Conservation (phyloP, 2,888 invertebrate species). For the Geophilus truncorum region DNA sequence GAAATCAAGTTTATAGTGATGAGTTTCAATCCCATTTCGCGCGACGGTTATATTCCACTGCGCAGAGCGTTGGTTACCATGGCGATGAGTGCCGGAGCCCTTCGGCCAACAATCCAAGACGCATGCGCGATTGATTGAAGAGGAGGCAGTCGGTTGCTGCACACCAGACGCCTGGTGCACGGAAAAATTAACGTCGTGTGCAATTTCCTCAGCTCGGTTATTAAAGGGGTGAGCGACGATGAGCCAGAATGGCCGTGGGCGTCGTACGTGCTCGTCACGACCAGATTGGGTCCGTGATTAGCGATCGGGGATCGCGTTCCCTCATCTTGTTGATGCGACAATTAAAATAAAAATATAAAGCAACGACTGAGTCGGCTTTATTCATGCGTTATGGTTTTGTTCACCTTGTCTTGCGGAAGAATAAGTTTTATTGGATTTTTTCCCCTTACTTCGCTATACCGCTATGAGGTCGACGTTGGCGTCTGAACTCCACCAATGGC, state of each 20-base stretch:
- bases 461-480: constrained; percentile 2
- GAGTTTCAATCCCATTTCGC: constrained; percentile 20
- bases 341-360: neutral
- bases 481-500: constrained; percentile 7
- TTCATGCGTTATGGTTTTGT: neutral
- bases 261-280: neutral
- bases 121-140: constrained; percentile 21
- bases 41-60: neutral
- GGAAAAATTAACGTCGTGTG: constrained; percentile 27
- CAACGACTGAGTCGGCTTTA: neutral
- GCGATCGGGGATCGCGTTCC: neutral
- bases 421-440: constrained; percentile 5
- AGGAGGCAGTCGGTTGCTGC: neutral
- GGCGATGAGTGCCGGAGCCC: constrained; percentile 7
- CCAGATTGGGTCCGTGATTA: neutral
- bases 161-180: constrained; percentile 6
- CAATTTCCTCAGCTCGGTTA: constrained; percentile 12
- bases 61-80: neutral
- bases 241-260: neutral
- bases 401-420: constrained; percentile 17
- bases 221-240: constrained; percentile 13
- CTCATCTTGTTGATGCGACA: neutral
- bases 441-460: neutral
- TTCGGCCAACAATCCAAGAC: constrained; percentile 11
- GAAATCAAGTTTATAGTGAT: neutral